Evolutionary conservation across 2,888 invertebrate species (phyloP), one percentile per base, ranked within the genome.

Genomic region (Rugalucina vietnamica): DNA sequence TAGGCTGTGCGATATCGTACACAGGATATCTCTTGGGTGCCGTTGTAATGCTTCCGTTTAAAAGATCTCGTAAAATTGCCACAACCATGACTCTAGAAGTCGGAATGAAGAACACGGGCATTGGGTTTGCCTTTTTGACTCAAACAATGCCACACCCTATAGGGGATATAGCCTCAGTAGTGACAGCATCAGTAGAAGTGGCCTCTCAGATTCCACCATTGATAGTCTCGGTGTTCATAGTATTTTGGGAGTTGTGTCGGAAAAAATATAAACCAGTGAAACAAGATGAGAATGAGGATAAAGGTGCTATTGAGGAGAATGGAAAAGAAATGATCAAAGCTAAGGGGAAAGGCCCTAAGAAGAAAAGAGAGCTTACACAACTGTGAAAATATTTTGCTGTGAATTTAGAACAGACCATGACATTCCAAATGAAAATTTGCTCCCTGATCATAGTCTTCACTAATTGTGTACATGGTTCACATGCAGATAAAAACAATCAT

Each of bases 121-220:
- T 98, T 85, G 96, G 98, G 0, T 98, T 98, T 91, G 97, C 98
- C 94, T 96, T 98, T 90, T 95, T 98, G 76, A 95, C 97, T 80
- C 97, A 98, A 93, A 96, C 97, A 4, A 95, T 99, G 80, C 96
- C 96, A 0, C 97, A 98, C 93, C 98, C 98, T 0, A 97, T 97
- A 88, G 97, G 97, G 0, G 98, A 98, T 95, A 95, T 98, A 71
- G 97, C 98, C 3, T 98, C 98, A 0, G 93, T 92, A 27, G 90
- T 89, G 8, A 92, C 93, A 14, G 88, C 91, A 12, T 87, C 91
- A 21, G 0, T 98, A 29, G 98, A 98, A 37, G 97, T 98, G 75
- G 98, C 99, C 97, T 98, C 98, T 0, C 98, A 99, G 0, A 93
- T 98, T 32, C 98, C 99, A 0, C 96, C 98, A 92, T 95, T 96